These are phyloP conservation scores for Myrmecophaga tridactyla DNA, from an alignment of 2,113 vertebrate species.

Conservation along the genomic window DNA sequence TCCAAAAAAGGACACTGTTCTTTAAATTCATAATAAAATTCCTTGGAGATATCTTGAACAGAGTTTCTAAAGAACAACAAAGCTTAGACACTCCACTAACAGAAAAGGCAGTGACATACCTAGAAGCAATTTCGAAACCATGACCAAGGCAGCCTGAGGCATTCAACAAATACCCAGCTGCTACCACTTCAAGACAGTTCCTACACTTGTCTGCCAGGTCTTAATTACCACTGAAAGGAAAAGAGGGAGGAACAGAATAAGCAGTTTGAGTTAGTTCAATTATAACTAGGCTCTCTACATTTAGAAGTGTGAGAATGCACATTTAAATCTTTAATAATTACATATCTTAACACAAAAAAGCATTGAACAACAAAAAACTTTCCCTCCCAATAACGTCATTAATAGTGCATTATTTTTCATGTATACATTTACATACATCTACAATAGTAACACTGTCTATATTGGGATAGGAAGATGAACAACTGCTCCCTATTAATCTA, in stretches of 20 bases:
- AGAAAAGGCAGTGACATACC: background rate
- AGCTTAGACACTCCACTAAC: background rate
- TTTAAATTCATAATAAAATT: conserved; percentile 32
- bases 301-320: background rate
- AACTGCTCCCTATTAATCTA: background rate
- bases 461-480: background rate
- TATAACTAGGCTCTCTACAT: background rate
- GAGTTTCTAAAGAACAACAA: conserved; percentile 11
- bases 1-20: conserved; percentile 35
- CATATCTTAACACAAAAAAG: conserved; percentile 3
- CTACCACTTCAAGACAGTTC: background rate
- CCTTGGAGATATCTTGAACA: background rate
- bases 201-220: background rate
- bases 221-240: conserved; percentile 9
- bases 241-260: conserved; percentile 4
- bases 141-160: background rate
- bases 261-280: background rate
- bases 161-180: background rate
- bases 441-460: background rate
- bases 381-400: background rate
- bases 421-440: background rate
- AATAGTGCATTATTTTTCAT: background rate
- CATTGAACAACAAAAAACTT: background rate
- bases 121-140: conserved; percentile 46
- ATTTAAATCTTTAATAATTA: background rate